A percentile compares a stretch with the other conserved stretches of the same genome.
These are phyloP conservation scores for Schrankia costaestrigalis DNA, from an alignment of 2,888 invertebrate species.

Conservation along the genomic window DNA sequence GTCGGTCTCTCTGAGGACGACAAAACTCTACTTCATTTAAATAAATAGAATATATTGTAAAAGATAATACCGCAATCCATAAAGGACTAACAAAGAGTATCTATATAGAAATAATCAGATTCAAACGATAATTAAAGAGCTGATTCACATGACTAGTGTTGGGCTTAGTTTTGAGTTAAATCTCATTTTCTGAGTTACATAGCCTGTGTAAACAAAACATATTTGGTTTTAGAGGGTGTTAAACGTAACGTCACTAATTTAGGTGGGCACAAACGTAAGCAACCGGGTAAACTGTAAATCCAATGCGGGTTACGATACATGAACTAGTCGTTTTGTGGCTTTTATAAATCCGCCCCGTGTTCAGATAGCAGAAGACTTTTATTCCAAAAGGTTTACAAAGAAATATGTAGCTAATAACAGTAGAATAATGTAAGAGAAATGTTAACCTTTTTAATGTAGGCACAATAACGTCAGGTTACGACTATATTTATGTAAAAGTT, in stretches of 20 bases:
- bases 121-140: constrained; percentile 22
- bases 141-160: constrained; percentile 14
- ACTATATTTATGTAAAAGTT: no score
- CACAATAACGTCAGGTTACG: no score
- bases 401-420: no score
- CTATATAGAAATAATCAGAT: constrained; percentile 29
- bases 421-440: no score
- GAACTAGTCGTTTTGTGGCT: constrained; percentile 14
- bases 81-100: constrained; percentile 26
- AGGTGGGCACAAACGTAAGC: constrained; percentile 12
- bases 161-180: constrained; percentile 5
- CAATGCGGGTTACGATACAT: constrained; percentile 27
- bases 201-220: constrained; percentile 9
- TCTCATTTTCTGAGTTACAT: constrained; percentile 7
- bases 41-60: constrained; percentile 17
- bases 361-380: constrained; percentile 11
- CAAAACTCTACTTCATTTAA: background rate
- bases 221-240: constrained; percentile 16
- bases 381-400: constrained; percentile 1
- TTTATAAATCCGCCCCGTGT: constrained; percentile 14
- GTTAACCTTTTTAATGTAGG: no score
- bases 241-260: constrained; percentile 14
- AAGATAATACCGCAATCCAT: constrained; percentile 23
- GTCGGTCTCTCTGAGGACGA: background rate
- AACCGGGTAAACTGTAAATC: constrained; percentile 11